Evolutionary conservation across 1,140 invertebrate genomes (phyloP), one percentile per base, ranked within the genome.

Genomic region (Zelostemma sp.): DNA sequence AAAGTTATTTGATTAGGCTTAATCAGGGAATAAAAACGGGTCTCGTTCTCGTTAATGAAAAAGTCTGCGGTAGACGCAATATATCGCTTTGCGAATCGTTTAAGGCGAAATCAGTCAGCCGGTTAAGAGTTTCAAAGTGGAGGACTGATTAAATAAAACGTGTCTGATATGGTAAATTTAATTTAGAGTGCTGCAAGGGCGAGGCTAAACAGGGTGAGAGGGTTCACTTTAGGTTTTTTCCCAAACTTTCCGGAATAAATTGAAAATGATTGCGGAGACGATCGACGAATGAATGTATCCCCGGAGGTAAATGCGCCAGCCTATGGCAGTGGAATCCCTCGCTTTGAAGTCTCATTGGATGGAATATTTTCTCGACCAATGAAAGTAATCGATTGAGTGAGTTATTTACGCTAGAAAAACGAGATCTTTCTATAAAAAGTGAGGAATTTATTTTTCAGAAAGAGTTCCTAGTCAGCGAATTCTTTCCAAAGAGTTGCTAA

Each of bases 91-190:
- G 76, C 74, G 79, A 76, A 76, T 77, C 73, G 77, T 76, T 77
- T 73, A 68, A 71, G 70, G 69, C 62, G 61, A 68, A 33, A 62
- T 18, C 60, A 28, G 15, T 67, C 48, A 64, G 14, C 46, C 49
- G 43, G 55, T 51, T 48, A 41, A 53, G 67, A 62, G 62, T 69
- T 53, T 53, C 48, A 56, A 66, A 63, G 41, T 51, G 8, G 59
- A 57, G 60, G 40, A 68, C 68, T 82, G 80, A 82, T 82, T 82
- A 80, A 82, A 82, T 82, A 81, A 81, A 82, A 81, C 72, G 79
- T 73, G 79, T 81, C 80, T 81, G 80, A 80, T 81, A 82, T 82
- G 75, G 67, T 75, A 73, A 70, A 82, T 82, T 82, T 80, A 80
- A 82, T 82, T 82, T 81, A 80, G 73, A 82, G 58, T 48, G 31